phyloP scores from a whole-genome alignment of 2,888 invertebrate genomes.

The Anticlea derivata region DNA sequence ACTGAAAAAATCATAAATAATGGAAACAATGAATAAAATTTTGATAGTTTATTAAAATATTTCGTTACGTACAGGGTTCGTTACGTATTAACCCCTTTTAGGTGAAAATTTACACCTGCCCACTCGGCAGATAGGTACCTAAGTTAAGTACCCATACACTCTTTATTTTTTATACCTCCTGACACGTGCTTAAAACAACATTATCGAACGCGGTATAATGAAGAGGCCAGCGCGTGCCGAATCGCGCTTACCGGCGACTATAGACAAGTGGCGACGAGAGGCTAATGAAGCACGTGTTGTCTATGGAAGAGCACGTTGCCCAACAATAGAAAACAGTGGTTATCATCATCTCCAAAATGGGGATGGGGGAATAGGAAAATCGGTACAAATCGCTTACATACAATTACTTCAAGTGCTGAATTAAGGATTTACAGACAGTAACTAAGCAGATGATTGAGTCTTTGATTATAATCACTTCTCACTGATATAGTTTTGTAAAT shows the following conservation, averaged over 20 bases:
- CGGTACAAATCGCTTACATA: neutral
- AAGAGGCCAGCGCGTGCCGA: slow-evolving; percentile 59
- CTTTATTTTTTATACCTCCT: slow-evolving; percentile 25
- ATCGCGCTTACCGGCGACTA: slow-evolving; percentile 46
- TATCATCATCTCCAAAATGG: slow-evolving; percentile 30
- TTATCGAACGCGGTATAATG: slow-evolving; percentile 12
- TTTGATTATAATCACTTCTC: too few relatives aligned
- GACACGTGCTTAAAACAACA: slow-evolving; percentile 40
- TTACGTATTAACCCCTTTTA: neutral
- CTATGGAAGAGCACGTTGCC: slow-evolving; percentile 29
- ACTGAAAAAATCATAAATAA: too few relatives aligned
- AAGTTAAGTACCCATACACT: slow-evolving; percentile 12
- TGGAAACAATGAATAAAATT: too few relatives aligned
- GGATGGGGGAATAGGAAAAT: slow-evolving; percentile 11
- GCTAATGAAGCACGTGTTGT: slow-evolving; percentile 65
- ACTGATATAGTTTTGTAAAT: too few relatives aligned
- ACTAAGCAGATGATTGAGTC: too few relatives aligned
- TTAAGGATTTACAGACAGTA: too few relatives aligned
- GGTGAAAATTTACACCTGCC: slow-evolving; percentile 24
- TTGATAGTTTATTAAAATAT: too few relatives aligned
- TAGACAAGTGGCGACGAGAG: slow-evolving; percentile 45
- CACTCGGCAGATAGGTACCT: slow-evolving; percentile 2
- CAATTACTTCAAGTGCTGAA: neutral
- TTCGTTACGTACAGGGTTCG: too few relatives aligned
- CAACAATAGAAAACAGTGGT: slow-evolving; percentile 35